phyloP scores from a whole-genome alignment of 37 sponge, comb jelly and placozoan species.

The Chondrilla cf. caribensis region DNA sequence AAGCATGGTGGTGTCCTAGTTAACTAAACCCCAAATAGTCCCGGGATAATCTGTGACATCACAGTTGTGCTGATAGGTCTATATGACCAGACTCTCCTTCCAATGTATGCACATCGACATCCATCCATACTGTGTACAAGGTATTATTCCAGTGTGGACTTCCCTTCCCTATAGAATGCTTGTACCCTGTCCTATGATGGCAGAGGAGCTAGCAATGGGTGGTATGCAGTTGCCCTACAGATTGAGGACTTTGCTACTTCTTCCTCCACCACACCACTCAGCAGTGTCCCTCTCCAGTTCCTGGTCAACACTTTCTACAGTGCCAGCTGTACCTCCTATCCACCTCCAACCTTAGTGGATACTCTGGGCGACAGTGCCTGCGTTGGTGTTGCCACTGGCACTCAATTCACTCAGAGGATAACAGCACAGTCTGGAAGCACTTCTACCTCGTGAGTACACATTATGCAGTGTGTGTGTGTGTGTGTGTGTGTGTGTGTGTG shows the following conservation, averaged over 20 bases:
- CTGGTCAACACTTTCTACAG: conserved; percentile 2
- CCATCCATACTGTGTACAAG: too few relatives aligned
- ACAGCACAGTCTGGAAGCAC: not conserved
- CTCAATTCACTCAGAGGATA: conserved; percentile 11
- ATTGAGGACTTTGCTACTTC: conserved; percentile 35
- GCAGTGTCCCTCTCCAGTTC: conserved; percentile 51
- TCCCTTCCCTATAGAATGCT: not conserved
- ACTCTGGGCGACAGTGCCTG: conserved; percentile 34
- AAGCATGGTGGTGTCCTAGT: too few relatives aligned
- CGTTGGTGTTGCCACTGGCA: conserved; percentile 9
- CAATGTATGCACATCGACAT: too few relatives aligned
- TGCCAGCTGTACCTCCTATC: not conserved
- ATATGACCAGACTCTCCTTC: too few relatives aligned
- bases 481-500: too few relatives aligned
- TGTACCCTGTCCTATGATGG: conserved; percentile 1
- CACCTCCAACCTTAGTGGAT: not conserved
- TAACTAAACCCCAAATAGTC: too few relatives aligned
- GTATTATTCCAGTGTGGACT: too few relatives aligned
- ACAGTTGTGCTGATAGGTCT: too few relatives aligned
- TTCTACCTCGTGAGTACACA: conserved; percentile 18
- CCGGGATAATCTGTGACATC: too few relatives aligned
- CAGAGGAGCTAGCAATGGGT: not conserved
- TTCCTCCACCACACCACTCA: conserved; percentile 21
- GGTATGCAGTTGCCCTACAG: conserved; percentile 36
- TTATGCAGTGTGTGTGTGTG: not conserved